Evolutionary conservation across 2,113 vertebrate genomes (phyloP).

Genomic region (Colius striatus): DNA sequence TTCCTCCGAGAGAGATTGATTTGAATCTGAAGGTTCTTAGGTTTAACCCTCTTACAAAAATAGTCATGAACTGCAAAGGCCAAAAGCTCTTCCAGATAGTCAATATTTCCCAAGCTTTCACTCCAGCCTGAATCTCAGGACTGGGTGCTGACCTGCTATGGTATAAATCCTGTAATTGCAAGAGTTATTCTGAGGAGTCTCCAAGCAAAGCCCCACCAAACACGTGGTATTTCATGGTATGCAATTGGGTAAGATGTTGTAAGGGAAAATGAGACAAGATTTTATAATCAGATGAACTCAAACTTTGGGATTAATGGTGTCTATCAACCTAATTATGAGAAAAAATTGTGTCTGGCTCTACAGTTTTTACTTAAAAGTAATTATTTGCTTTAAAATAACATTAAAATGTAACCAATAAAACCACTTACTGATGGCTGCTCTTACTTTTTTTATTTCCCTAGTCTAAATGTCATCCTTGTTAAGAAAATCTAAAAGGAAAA

Average conservation of each 20-base stretch:
- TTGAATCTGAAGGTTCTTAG: neutral
- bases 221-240: accelerated
- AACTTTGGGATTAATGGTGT: conserved; percentile 16
- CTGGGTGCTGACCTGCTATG: neutral
- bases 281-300: neutral
- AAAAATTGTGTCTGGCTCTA: conserved; percentile 30
- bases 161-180: neutral
- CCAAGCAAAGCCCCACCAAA: neutral
- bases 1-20: accelerated
- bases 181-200: neutral
- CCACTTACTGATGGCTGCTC: neutral
- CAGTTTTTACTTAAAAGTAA: conserved; percentile 54
- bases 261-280: neutral
- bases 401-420: conserved; percentile 36
- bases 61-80: neutral
- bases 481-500: neutral
- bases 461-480: conserved; percentile 28
- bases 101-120: neutral
- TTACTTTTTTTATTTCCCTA: neutral
- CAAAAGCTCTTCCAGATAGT: neutral
- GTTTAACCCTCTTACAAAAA: neutral
- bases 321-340: conserved; percentile 31
- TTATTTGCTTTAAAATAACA: conserved; percentile 58
- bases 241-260: neutral
- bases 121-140: neutral